Evolutionary conservation across 2,888 invertebrate species (phyloP), one percentile per base, ranked within the genome.

Genomic region (Frankliniella fusca): DNA sequence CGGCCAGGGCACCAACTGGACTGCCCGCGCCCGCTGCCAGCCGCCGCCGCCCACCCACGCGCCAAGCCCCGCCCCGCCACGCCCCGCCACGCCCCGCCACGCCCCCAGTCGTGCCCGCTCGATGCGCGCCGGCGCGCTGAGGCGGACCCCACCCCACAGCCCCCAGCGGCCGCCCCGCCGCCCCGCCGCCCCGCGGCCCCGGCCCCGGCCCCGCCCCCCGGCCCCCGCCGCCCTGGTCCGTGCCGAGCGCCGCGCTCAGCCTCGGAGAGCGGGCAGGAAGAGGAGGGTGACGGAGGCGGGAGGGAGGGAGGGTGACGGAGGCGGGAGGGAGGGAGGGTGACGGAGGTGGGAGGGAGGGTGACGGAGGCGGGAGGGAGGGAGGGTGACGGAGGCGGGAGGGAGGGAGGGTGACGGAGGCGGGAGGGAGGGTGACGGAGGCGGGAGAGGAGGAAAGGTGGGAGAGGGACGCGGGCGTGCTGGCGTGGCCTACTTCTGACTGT

Each of bases 401-500:
- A 38, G 38, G 5, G 38, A 38, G 38, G 3, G 38, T 38, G 38
- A 38, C 38, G 38, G 38, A 38, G 38, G 5, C 2, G 38, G 38
- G 38, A 38, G 38, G 38, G 38, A 38, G 80, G 27, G 49, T n/a
- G 82, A 20, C 11, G 27, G 81, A 27, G 81, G 49, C 81, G 82
- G 80, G 82, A 81, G 82, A 48, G 70, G 81, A 81, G 27, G 81
- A 28, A 79, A 83, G 83, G 84, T 84, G 79, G 81, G 84, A 85
- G 85, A 85, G 86, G 85, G 85, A 87, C 70, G 27, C 70, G 27
- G 70, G 23, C 70, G 70, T 76, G 70, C 70, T 27, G 27, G 70
- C 70, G 70, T 76, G 70, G 70, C 70, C 70, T 76, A 76, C 70
- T 76, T 76, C 70, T 76, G 70, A 76, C 27, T 76, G 70, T 27